These are phyloP conservation scores for Pseudorasbora parva DNA, from an alignment of 2,113 vertebrate species.

Conservation along the genomic window DNA sequence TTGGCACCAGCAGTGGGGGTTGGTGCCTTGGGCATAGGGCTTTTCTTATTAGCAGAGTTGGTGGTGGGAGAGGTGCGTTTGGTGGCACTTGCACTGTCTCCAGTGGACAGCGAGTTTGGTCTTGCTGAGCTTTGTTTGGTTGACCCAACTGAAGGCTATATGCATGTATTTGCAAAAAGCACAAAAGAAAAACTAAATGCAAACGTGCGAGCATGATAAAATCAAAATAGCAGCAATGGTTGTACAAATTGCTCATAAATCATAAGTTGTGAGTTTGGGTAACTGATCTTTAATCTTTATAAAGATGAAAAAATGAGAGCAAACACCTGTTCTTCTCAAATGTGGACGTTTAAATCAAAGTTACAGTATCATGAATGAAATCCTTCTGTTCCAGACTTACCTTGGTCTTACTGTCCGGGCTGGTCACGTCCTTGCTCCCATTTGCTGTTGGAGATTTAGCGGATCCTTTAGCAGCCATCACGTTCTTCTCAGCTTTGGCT, in stretches of 20 bases:
- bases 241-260: constrained; percentile 57
- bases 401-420: constrained; percentile 89
- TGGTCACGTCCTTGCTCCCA: constrained; percentile 82
- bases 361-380: background rate
- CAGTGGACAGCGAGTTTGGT: constrained; percentile 73
- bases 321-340: background rate
- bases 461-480: constrained; percentile 66
- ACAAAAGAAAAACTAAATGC: constrained; percentile 53
- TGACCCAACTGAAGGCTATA: constrained; percentile 78
- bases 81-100: constrained; percentile 72
- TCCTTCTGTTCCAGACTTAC: constrained; percentile 67
- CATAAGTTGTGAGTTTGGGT: background rate
- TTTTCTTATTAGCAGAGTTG: constrained; percentile 83
- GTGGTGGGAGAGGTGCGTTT: constrained; percentile 78
- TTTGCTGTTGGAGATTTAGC: constrained; percentile 73
- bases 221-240: constrained; percentile 66
- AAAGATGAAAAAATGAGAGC: background rate
- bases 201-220: constrained; percentile 59
- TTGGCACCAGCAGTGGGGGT: constrained; percentile 70
- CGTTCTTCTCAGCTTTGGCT: constrained; percentile 72
- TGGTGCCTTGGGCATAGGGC: constrained; percentile 77
- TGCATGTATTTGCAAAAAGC: constrained; percentile 56
- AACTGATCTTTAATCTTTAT: background rate
- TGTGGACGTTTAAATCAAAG: constrained; percentile 14
- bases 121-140: constrained; percentile 80